Percentiles rank a stretch among this genome's conserved stretches.
phyloP scores from a whole-genome alignment of 2,113 vertebrate genomes.

The Anhinga anhinga region DNA sequence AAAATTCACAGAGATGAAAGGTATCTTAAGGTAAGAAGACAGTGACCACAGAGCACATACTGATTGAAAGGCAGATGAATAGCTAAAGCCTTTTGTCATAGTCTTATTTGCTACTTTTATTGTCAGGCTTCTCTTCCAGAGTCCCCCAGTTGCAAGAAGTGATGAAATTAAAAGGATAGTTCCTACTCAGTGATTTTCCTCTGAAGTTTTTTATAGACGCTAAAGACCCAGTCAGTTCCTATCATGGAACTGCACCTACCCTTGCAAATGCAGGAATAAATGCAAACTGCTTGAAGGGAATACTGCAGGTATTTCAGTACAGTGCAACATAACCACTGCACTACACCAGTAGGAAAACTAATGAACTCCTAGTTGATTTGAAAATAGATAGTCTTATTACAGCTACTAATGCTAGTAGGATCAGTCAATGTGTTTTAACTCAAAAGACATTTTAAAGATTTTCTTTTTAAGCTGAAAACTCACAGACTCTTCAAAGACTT shows the following conservation, averaged over 20 bases:
- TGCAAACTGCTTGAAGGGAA: neutral
- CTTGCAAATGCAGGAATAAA: neutral
- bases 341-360: neutral
- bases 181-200: neutral
- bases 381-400: neutral
- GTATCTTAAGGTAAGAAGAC: neutral
- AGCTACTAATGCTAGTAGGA: neutral
- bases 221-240: neutral
- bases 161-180: neutral
- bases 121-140: neutral
- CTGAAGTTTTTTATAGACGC: neutral
- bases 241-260: neutral
- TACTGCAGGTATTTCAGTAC: neutral
- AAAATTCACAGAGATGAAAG: neutral
- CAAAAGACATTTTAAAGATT: neutral
- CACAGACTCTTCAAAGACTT: neutral
- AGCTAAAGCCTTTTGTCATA: neutral
- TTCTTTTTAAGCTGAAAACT: neutral
- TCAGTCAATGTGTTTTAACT: neutral
- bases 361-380: neutral
- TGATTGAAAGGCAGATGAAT: neutral
- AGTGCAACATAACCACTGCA: neutral
- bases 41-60: neutral
- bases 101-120: neutral
- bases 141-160: neutral